Evolutionary conservation across 2,113 vertebrate species (phyloP).

Genomic region (Erythrocercus mccallii): DNA sequence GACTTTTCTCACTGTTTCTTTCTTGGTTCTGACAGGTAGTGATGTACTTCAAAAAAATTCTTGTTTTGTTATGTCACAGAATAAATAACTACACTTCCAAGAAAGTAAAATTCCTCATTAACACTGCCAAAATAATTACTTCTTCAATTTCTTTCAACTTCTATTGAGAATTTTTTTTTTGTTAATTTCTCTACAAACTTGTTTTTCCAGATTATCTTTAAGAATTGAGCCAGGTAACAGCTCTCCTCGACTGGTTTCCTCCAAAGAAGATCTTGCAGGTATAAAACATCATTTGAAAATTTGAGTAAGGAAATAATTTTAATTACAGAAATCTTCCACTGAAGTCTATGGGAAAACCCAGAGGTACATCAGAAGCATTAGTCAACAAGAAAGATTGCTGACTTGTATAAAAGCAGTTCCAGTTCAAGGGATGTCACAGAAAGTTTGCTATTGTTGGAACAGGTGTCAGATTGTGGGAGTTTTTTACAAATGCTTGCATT

Average conservation of each 20-base stretch:
- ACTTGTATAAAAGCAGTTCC: not conserved
- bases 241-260: slow-evolving; percentile 88
- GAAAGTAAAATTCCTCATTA: not conserved
- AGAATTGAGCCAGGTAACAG: slow-evolving; percentile 92
- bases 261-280: slow-evolving; percentile 94
- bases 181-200: slow-evolving; percentile 55
- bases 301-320: not conserved
- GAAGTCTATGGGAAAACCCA: not conserved
- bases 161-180: not conserved
- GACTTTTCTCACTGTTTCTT: not conserved
- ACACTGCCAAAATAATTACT: not conserved
- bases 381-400: not conserved
- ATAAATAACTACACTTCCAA: not conserved
- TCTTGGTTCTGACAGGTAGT: not conserved
- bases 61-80: not conserved
- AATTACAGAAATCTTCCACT: not conserved
- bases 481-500: not conserved
- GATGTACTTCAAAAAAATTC: not conserved
- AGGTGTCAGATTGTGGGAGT: not conserved
- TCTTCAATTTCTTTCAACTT: not conserved
- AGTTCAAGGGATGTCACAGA: not conserved
- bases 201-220: slow-evolving; percentile 84
- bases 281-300: slow-evolving; percentile 27
- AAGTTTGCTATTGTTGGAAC: not conserved
- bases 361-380: not conserved